Conservation (phyloP, 2,888 invertebrate genomes). For the Drosophila pseudotakahashii region DNA sequence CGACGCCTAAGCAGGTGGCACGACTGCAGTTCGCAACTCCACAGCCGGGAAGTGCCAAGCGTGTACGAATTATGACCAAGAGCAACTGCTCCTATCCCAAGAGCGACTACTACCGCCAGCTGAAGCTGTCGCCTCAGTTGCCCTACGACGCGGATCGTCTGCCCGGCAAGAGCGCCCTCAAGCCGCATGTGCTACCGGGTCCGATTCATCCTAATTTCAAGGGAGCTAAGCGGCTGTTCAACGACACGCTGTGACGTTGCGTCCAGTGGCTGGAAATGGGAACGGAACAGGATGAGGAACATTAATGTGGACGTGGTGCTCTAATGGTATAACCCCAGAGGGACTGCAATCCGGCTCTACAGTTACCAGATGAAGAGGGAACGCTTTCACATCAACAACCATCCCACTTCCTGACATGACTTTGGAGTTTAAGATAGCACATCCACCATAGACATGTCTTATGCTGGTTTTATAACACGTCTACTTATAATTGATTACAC, state of each 20-base stretch:
- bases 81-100: conserved; percentile 90
- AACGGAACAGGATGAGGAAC: conserved; percentile 6
- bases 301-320: conserved; percentile 1
- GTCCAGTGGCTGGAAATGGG: conserved; percentile 47
- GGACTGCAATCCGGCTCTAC: conserved; percentile 1
- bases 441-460: conserved; percentile 20
- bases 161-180: conserved; percentile 90
- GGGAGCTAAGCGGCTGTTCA: conserved; percentile 61
- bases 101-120: conserved; percentile 89
- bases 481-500: not conserved
- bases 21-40: conserved; percentile 35
- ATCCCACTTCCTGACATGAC: conserved; percentile 2
- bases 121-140: conserved; percentile 89
- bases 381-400: not conserved
- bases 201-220: conserved; percentile 89
- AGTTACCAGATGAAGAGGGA: not conserved
- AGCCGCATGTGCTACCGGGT: conserved; percentile 88
- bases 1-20: conserved; percentile 44
- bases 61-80: conserved; percentile 90
- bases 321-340: conserved; percentile 8
- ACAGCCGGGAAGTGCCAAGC: conserved; percentile 84
- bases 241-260: conserved; percentile 76
- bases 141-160: conserved; percentile 90
- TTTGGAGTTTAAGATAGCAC: conserved; percentile 1
- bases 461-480: conserved; percentile 15